Conservation (phyloP, 2,113 vertebrate species). For the Coptodon rendalli region DNA sequence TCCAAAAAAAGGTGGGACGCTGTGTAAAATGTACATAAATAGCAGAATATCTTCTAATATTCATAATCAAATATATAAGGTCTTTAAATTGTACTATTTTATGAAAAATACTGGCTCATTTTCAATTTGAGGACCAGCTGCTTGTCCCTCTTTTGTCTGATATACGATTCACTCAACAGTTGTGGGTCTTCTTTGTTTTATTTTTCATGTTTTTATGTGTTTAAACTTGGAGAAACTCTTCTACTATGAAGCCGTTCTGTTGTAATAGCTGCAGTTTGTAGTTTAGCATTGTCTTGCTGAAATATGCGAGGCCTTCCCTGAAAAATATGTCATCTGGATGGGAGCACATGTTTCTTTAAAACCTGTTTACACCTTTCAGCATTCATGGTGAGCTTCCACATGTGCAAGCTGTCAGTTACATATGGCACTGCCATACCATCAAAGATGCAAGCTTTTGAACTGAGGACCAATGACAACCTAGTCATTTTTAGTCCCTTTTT, state of each 20-base stretch:
- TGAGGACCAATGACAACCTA: rapidly evolving
- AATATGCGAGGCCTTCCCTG: background rate
- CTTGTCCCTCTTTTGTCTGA: background rate
- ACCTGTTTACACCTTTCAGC: background rate
- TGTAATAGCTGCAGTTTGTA: background rate
- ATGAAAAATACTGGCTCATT: background rate
- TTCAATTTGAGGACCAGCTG: background rate
- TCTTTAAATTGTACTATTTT: background rate
- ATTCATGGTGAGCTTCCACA: background rate
- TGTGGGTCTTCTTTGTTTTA: background rate
- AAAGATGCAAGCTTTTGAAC: background rate
- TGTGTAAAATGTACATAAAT: background rate
- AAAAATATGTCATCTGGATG: background rate
- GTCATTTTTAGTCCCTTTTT: background rate
- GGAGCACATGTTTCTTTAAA: background rate
- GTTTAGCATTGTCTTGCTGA: background rate
- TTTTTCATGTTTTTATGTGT: background rate
- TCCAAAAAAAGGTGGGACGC: background rate
- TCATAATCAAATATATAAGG: background rate
- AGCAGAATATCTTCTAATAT: background rate
- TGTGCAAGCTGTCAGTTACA: background rate
- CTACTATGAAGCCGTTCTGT: background rate
- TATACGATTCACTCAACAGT: background rate
- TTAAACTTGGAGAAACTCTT: background rate
- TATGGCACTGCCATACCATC: background rate